Base-by-base conservation (phyloP, 1,140 invertebrate genomes). In the Halesus radiatus region DNA sequence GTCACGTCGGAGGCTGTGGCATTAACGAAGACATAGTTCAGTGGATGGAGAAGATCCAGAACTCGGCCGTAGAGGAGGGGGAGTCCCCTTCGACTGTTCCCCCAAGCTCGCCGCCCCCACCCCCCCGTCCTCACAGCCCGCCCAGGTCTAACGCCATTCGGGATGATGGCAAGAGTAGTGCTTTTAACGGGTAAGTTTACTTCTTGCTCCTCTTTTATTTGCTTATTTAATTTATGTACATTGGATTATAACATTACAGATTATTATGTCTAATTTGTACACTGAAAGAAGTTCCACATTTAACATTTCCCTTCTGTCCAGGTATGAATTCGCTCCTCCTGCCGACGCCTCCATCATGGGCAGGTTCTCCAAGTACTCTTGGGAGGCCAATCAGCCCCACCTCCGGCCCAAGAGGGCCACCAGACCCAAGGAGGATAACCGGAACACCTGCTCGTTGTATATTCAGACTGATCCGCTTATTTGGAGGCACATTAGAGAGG, bases 401-500 rank as follows among this genome's bases (percentile, higher is more conserved):
- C 18, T 85, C 84, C 62, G 89, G 82, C 86, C 84, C 82, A 90
- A 89, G 85, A 87, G 90, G 87, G 92, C 87, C 84, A 91, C 90
- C 52, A 89, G 90, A 80, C 90, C 91, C 68, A 93, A 91, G 81
- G 93, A 93, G 84, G 93, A 94, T 84, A 93, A 94, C 85, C 93
- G 92, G 80, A 96, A 96, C 86, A 96, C 95, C 29, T 99, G 98
- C 88, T 97, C 96, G 37, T 92, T 99, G 16, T 99, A 97, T 87
- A 97, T 99, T 87, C 97, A 99, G 89, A 98, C 98, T 13, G 98
- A 99, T 92, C 98, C 98, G 80, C 93, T 98, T 78, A 95, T 99
- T 85, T 99, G 98, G 97, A 93, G 94, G 84, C 96, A 98, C 86
- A 97, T 98, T 85, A 89, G 92, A 82, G 92, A 93, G 84, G 91